A percentile compares a stretch with the other conserved stretches of the same genome.
Conservation (phyloP, 2,113 vertebrate genomes). For the Podarcis muralis region DNA sequence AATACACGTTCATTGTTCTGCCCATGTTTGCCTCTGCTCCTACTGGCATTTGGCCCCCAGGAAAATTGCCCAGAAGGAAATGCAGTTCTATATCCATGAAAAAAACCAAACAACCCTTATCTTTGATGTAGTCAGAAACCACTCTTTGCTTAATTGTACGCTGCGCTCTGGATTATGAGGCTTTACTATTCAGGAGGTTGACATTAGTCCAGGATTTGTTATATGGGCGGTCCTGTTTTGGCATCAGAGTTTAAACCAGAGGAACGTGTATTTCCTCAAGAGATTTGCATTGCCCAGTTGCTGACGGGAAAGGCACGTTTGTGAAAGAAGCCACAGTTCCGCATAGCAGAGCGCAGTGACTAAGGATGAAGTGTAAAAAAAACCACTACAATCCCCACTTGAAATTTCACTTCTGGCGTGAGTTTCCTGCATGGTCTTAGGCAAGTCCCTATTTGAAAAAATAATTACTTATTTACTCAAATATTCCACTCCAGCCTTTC, state of each 20-base stretch:
- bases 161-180: neutral
- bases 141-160: neutral
- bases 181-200: neutral
- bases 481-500: neutral
- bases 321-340: neutral
- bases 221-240: neutral
- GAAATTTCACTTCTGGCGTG: neutral
- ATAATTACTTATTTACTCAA: too few relatives aligned
- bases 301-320: neutral
- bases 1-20: too few relatives aligned
- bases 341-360: neutral
- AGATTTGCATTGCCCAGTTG: neutral
- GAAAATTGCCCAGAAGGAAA: too few relatives aligned
- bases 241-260: neutral
- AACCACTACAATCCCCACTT: neutral
- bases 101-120: too few relatives aligned
- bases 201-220: neutral
- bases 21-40: too few relatives aligned
- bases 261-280: neutral
- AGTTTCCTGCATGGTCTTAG: neutral
- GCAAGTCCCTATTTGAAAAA: neutral
- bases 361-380: neutral
- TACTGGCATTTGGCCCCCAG: too few relatives aligned
- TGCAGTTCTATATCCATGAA: too few relatives aligned
- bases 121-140: neutral